These are phyloP conservation scores for Eupithecia subfuscata DNA, from an alignment of 2,888 invertebrate species.

Conservation along the genomic window DNA sequence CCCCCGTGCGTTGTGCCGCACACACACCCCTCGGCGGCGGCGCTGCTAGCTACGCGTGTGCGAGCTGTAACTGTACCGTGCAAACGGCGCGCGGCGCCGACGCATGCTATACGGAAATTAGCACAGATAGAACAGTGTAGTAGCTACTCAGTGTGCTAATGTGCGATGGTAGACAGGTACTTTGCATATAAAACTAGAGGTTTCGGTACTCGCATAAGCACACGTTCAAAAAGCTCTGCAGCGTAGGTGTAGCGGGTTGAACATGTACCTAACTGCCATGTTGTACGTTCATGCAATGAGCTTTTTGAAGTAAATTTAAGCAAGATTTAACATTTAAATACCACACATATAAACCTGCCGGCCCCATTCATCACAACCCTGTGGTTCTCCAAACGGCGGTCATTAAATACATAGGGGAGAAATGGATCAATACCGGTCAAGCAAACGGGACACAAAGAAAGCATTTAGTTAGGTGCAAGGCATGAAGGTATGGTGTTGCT, in stretches of 20 bases:
- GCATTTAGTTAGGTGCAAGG: not conserved
- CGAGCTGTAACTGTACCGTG: constrained; percentile 31
- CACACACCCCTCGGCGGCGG: not conserved
- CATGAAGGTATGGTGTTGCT: not conserved
- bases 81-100: constrained; percentile 30
- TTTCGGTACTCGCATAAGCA: not conserved
- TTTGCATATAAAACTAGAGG: not conserved
- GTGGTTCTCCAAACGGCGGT: not conserved
- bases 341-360: not conserved
- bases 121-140: constrained; percentile 25
- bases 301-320: not conserved
- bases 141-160: not conserved
- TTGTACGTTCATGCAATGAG: not conserved
- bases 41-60: constrained; percentile 24
- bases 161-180: not conserved
- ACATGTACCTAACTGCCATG: not conserved
- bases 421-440: constrained; percentile 37
- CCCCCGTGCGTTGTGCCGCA: not conserved
- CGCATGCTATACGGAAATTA: constrained; percentile 28
- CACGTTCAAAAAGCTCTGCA: not conserved
- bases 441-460: not conserved
- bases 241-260: not conserved
- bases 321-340: not conserved
- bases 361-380: not conserved
- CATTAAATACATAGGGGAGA: constrained; percentile 38